Evolutionary conservation across 1,140 invertebrate species (phyloP), one percentile per base, ranked within the genome.

Genomic region (Vollenhovia emeryi): DNA sequence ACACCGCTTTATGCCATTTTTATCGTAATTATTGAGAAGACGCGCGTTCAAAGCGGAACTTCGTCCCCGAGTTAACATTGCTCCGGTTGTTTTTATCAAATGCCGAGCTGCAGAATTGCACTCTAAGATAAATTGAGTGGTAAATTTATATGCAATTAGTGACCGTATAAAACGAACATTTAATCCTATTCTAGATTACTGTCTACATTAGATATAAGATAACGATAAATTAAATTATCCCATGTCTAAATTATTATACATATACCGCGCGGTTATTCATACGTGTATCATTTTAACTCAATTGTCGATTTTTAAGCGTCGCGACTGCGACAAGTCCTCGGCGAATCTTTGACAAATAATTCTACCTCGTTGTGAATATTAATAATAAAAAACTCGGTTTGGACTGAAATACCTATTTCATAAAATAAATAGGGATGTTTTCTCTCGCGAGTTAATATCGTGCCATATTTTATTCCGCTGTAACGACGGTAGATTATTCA

Each of bases 11-110:
- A 43, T 50, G 15, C 30, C 36, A 36, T 68, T 79, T 79, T 79
- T 79, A 79, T 79, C 27, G 3, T 68, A 79, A 40, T 74, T 74
- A 74, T 79, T 50, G 40, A 43, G 36, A 50, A 79, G 33, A 24
- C 15, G 13, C 33, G 24, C 40, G 6, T 6, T 66, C 59, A 79
- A 66, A 79, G 60, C 6, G 74, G 52, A 52, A 4, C 8, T 50
- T n/a, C 15, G 8, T 30, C 36, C 15, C 59, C 13, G 21, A 9
- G 8, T 7, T 21, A 66, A 33, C 62, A 24, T 66, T 68, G n/a
- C 59, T 64, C 13, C 15, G 5, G 7, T 50, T 79, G 21, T 79
- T 79, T 79, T 68, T 68, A 79, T 79, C 8, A 11, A 33, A 13
- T 55, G n/a, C 13, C 15, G 9, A 79, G 62, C 21, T 13, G 11